Conservation (phyloP, 2,113 vertebrate genomes). For the Enhydra lutris region DNA sequence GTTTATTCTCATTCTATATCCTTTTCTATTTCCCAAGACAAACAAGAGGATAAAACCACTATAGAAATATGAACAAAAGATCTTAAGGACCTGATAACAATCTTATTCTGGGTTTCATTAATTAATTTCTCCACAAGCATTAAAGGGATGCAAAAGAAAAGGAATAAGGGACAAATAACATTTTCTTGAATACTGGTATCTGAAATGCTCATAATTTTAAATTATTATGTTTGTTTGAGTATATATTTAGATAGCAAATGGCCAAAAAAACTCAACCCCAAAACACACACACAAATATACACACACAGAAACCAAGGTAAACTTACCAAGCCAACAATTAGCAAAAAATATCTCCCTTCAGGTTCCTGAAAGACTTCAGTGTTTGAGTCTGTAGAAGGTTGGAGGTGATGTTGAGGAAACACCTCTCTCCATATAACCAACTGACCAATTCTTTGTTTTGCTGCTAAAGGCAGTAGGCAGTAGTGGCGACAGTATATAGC, state of each 20-base stretch:
- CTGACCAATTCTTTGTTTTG: slow-evolving; percentile 90
- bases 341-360: slow-evolving; percentile 91
- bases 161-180: not conserved
- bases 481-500: slow-evolving; percentile 93
- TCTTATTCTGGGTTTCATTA: not conserved
- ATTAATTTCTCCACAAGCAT: not conserved
- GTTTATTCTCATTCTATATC: not conserved
- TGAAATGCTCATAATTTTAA: not conserved
- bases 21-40: not conserved
- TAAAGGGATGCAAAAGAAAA: not conserved
- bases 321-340: slow-evolving; percentile 95
- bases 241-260: not conserved
- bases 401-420: slow-evolving; percentile 85
- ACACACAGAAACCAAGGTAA: not conserved
- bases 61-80: not conserved
- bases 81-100: not conserved
- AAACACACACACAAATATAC: not conserved
- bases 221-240: not conserved
- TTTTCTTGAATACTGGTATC: not conserved
- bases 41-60: not conserved
- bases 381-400: slow-evolving; percentile 48
- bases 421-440: slow-evolving; percentile 96
- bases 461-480: slow-evolving; percentile 90
- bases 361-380: slow-evolving; percentile 83
- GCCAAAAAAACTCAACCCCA: not conserved